phyloP scores from a whole-genome alignment of 2,888 invertebrate species.

The Periphyllus acericola region DNA sequence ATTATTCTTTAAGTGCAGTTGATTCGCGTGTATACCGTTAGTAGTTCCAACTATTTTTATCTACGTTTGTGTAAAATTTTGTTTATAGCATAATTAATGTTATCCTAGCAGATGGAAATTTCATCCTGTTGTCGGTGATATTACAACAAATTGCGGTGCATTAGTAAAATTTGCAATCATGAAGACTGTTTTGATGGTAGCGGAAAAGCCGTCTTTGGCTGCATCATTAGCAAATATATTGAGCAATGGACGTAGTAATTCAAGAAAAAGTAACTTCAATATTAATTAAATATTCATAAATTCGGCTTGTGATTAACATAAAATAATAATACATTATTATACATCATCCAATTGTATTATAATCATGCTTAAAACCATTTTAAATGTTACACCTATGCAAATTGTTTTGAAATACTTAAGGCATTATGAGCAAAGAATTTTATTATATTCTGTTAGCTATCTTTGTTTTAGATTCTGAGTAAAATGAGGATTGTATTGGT shows the following conservation, averaged over 20 bases:
- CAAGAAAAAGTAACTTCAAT: conserved; percentile 77
- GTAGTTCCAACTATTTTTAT: too few species aligned
- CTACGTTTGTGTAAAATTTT: background rate
- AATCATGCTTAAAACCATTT: background rate
- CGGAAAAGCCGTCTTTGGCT: conserved; percentile 98
- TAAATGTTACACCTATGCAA: background rate
- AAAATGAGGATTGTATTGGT: too few species aligned
- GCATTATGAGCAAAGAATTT: background rate
- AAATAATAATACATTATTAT: background rate
- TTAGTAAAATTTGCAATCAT: conserved; percentile 68
- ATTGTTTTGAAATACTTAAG: background rate
- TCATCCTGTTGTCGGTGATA: background rate
- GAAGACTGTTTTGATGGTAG: conserved; percentile 95
- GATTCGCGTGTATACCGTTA: background rate
- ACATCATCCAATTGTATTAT: background rate
- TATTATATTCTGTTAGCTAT: too few species aligned
- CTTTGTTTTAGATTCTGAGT: too few species aligned
- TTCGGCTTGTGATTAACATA: background rate
- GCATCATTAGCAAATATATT: conserved; percentile 92
- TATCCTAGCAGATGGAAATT: conserved; percentile 47
- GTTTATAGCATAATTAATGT: background rate
- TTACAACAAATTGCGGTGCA: too few species aligned
- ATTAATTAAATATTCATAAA: conserved; percentile 66
- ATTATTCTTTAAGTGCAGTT: background rate
- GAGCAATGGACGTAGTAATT: conserved; percentile 82